phyloP scores from a whole-genome alignment of 2,888 invertebrate genomes.

The Erebia palarica region DNA sequence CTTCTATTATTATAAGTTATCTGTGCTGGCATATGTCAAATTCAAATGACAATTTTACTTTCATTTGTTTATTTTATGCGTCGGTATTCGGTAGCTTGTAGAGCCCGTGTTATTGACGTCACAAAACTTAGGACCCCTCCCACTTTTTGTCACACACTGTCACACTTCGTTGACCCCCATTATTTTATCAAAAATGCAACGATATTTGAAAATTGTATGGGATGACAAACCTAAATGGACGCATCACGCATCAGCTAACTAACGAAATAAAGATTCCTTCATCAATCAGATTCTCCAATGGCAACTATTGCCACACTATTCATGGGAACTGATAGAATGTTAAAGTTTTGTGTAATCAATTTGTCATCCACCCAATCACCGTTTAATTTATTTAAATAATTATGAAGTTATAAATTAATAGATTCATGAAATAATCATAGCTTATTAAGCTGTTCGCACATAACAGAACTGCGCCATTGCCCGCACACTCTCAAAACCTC shows the following conservation, averaged over 20 bases:
- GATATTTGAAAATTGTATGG: too few species aligned
- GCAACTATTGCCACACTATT: background rate
- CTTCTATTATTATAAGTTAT: constrained; percentile 61
- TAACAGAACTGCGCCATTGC: too few species aligned
- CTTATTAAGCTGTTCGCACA: constrained; percentile 21
- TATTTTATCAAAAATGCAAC: too few species aligned
- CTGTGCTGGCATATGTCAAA: constrained; percentile 32
- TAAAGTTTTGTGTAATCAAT: constrained; percentile 6
- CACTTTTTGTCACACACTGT: too few species aligned
- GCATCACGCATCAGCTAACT: too few species aligned
- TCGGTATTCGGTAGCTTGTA: background rate
- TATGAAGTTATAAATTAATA: constrained; percentile 33
- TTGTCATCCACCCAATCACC: constrained; percentile 12
- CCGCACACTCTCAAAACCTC: background rate
- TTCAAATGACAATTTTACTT: constrained; percentile 18
- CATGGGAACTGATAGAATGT: background rate
- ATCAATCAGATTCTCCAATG: background rate
- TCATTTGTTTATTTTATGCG: constrained; percentile 3
- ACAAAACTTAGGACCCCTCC: too few species aligned
- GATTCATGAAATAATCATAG: constrained; percentile 39
- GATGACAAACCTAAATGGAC: too few species aligned
- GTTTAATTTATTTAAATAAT: constrained; percentile 15
- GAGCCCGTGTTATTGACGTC: background rate
- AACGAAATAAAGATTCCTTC: background rate
- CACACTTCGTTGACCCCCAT: too few species aligned